Evolutionary conservation across 2,113 vertebrate species (phyloP).

Genomic region (Lepisosteus osseus): DNA sequence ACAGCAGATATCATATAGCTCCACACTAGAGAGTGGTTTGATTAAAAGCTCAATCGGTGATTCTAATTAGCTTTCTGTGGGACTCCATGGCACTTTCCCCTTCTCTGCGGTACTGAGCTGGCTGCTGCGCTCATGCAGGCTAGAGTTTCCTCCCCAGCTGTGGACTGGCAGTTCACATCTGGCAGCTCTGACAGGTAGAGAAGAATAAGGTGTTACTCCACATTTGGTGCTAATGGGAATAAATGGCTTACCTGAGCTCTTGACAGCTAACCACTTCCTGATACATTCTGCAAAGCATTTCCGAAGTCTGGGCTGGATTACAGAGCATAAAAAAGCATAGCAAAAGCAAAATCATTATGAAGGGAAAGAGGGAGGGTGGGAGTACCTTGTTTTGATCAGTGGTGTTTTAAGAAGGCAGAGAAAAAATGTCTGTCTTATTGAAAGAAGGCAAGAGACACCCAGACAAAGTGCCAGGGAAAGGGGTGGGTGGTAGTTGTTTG

Average conservation of each 20-base stretch:
- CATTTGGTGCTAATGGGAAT: slow-evolving; percentile 11
- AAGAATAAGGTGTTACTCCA: slow-evolving; percentile 15
- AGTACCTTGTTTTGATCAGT: not conserved
- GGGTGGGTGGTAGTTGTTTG: not conserved
- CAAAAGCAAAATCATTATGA: not conserved
- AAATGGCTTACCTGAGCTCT: slow-evolving; percentile 13
- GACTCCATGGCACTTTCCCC: too few relatives aligned
- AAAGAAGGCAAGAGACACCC: not conserved
- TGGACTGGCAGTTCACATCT: not conserved
- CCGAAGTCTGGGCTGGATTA: not conserved
- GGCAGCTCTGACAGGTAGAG: slow-evolving; percentile 5
- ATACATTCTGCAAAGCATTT: not conserved
- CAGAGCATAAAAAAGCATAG: not conserved
- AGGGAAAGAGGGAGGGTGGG: not conserved
- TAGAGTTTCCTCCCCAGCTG: slow-evolving; percentile 19
- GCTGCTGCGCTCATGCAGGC: not conserved
- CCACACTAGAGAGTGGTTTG: too few relatives aligned
- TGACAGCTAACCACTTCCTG: slow-evolving; percentile 16
- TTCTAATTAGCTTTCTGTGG: too few relatives aligned
- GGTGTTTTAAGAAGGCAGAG: not conserved
- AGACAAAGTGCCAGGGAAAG: not conserved
- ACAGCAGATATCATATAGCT: too few relatives aligned
- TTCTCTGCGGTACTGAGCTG: too few relatives aligned
- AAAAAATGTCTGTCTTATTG: not conserved
- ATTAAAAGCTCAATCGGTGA: too few relatives aligned